Conservation (phyloP, 2,888 invertebrate species). For the Macaria liturata region DNA sequence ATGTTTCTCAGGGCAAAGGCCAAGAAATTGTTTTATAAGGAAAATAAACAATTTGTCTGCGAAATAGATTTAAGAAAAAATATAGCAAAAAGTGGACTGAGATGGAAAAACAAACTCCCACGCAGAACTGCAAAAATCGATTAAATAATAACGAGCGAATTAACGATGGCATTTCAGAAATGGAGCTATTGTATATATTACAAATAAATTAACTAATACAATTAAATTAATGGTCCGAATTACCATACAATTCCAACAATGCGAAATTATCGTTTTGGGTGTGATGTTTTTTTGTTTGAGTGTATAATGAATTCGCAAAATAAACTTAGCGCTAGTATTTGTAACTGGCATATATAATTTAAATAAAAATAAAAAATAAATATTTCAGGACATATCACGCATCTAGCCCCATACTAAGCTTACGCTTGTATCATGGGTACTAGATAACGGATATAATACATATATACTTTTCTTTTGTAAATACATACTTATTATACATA, state of each 20-base stretch:
- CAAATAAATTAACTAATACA: conserved; percentile 23
- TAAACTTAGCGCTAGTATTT: no score
- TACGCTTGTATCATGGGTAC: no score
- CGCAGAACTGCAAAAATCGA: conserved; percentile 35
- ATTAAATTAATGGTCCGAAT: conserved; percentile 17
- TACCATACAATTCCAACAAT: conserved; percentile 16
- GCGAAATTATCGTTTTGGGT: not conserved
- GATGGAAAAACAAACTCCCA: conserved; percentile 44
- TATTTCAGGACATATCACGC: no score
- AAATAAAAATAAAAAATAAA: no score
- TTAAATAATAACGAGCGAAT: conserved; percentile 28
- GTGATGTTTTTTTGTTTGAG: no score
- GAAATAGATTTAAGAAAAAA: conserved; percentile 4
- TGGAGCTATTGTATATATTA: conserved; percentile 27
- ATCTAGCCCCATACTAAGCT: no score
- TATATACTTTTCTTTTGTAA: no score
- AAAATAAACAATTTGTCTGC: conserved; percentile 8
- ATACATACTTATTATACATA: no score
- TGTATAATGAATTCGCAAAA: no score
- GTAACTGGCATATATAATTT: no score
- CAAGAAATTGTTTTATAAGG: conserved; percentile 19
- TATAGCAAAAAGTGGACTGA: conserved; percentile 15
- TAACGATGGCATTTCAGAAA: conserved; percentile 33
- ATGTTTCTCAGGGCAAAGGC: conserved; percentile 20
- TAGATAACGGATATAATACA: no score